Percentiles rank a stretch among this genome's conserved stretches.
Evolutionary conservation across 2,888 invertebrate species (phyloP).

Genomic region (Cheilosia grossa): DNA sequence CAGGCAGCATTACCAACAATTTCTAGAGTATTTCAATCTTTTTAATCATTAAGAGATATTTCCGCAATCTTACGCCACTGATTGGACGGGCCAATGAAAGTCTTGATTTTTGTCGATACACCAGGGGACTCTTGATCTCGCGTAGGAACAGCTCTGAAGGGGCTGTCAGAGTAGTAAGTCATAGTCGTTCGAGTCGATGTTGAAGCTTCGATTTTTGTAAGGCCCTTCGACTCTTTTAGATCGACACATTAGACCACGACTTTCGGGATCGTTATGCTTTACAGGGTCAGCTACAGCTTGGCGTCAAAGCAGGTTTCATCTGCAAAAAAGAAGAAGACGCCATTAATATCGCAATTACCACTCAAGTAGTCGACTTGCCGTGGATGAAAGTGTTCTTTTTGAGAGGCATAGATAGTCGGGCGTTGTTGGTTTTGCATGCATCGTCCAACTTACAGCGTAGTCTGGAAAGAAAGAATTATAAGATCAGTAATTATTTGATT

Average conservation of each 20-base stretch:
- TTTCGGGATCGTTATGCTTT: constrained; percentile 81
- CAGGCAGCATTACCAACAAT: constrained; percentile 81
- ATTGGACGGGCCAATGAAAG: constrained; percentile 80
- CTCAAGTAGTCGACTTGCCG: constrained; percentile 72
- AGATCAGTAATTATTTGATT: too few species aligned
- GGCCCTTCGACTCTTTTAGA: constrained; percentile 81
- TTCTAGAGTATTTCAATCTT: constrained; percentile 81
- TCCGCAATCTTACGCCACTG: constrained; percentile 80
- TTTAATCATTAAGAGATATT: constrained; percentile 29
- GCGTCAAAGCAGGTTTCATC: constrained; percentile 82
- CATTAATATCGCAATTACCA: not conserved
- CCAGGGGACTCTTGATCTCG: constrained; percentile 81
- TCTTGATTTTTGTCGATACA: constrained; percentile 81
- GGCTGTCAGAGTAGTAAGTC: constrained; percentile 81
- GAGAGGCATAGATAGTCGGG: constrained; percentile 80
- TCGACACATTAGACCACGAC: constrained; percentile 82
- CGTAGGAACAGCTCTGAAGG: constrained; percentile 81
- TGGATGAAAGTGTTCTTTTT: constrained; percentile 79
- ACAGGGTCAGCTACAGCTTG: constrained; percentile 81
- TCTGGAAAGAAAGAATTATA: too few species aligned
- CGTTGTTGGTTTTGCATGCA: constrained; percentile 76
- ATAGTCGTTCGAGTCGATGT: constrained; percentile 81
- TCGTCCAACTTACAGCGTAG: too few species aligned
- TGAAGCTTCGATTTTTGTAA: constrained; percentile 82
- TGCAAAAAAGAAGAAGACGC: constrained; percentile 61